Conservation (phyloP, 2,113 vertebrate genomes). For the Oceanodroma tethys region DNA sequence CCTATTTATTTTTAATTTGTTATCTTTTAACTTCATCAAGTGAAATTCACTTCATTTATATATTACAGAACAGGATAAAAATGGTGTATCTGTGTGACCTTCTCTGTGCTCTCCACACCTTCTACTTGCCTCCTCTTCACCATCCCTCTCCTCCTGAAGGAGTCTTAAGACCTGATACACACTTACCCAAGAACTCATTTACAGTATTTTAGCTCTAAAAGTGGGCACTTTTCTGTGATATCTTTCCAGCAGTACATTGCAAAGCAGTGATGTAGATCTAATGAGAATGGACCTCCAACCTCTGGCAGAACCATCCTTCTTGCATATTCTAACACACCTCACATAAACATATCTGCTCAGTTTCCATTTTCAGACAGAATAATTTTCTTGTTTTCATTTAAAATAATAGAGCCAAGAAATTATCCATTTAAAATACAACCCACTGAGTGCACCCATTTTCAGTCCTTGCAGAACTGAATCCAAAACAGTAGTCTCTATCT, state of each 20-base stretch:
- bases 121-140: background rate
- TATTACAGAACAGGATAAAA: background rate
- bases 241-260: background rate
- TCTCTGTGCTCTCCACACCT: background rate
- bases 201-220: background rate
- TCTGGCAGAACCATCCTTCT: background rate
- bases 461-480: background rate
- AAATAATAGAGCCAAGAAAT: background rate
- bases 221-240: background rate
- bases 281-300: background rate
- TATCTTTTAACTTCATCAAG: constrained; percentile 22
- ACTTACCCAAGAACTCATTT: background rate
- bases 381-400: background rate
- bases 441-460: background rate
- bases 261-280: background rate
- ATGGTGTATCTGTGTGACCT: background rate
- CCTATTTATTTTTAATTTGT: constrained; percentile 51
- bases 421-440: background rate
- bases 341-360: background rate
- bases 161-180: background rate
- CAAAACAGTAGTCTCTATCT: background rate
- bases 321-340: background rate
- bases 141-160: background rate
- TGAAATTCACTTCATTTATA: background rate
- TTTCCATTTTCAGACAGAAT: background rate